These are phyloP conservation scores for Microplitis deprimator DNA, from an alignment of 2,888 invertebrate species.

Conservation along the genomic window DNA sequence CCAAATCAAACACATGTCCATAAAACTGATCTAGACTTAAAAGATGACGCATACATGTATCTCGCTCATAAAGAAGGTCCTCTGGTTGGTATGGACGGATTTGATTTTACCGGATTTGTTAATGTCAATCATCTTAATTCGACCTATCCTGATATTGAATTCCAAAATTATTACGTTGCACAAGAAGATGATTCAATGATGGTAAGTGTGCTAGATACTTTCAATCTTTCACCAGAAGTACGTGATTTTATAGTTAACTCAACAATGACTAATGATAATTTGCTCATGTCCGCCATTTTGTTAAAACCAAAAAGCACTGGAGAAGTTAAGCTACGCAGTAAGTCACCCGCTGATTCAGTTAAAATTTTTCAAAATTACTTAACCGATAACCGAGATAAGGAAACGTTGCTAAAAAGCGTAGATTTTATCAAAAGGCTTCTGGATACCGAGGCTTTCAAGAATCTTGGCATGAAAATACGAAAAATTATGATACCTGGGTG, in stretches of 20 bases:
- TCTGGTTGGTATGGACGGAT: slow-evolving; percentile 69
- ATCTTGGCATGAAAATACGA: slow-evolving; percentile 85
- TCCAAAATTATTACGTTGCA: slow-evolving; percentile 71
- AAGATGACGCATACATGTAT: slow-evolving; percentile 66
- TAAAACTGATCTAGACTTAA: slow-evolving; percentile 10
- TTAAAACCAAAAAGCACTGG: slow-evolving; percentile 91
- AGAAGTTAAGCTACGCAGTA: slow-evolving; percentile 84
- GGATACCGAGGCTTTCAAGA: slow-evolving; percentile 84
- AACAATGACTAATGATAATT: slow-evolving; percentile 56
- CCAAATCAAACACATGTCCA: slow-evolving; percentile 47
- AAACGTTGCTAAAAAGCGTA: slow-evolving; percentile 87
- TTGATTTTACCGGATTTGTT: slow-evolving; percentile 74
- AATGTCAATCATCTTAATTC: slow-evolving; percentile 72
- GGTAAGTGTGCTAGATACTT: slow-evolving; percentile 28
- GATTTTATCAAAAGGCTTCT: slow-evolving; percentile 86
- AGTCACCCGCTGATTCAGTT: slow-evolving; percentile 86
- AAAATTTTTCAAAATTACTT: slow-evolving; percentile 94
- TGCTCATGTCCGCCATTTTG: slow-evolving; percentile 73
- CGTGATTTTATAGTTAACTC: slow-evolving; percentile 54
- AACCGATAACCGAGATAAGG: slow-evolving; percentile 85
- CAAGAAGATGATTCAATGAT: slow-evolving; percentile 57
- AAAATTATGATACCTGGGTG: slow-evolving; percentile 88
- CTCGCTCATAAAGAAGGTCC: slow-evolving; percentile 72
- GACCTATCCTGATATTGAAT: slow-evolving; percentile 76
- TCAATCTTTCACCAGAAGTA: slow-evolving; percentile 52